Evolutionary conservation across 2,888 invertebrate genomes (phyloP).

Genomic region (Tinea trinotella): DNA sequence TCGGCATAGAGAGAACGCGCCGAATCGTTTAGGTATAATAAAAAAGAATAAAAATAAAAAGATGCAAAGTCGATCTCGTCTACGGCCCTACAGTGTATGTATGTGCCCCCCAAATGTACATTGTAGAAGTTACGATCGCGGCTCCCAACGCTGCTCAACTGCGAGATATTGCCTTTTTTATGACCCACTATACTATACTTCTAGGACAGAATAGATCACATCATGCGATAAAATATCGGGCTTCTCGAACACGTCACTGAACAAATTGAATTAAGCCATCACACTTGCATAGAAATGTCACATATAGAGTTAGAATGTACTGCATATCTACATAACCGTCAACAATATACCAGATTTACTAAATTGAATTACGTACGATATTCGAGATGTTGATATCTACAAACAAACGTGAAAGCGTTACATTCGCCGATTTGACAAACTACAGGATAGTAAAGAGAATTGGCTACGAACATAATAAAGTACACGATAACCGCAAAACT

Average conservation of each 20-base stretch:
- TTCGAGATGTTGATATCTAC: background rate
- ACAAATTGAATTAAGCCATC: conserved; percentile 71
- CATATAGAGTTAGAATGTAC: conserved; percentile 51
- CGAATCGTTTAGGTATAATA: no score
- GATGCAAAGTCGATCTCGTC: background rate
- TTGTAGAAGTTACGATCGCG: conserved; percentile 69
- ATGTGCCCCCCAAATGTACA: conserved; percentile 28
- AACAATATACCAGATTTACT: conserved; percentile 10
- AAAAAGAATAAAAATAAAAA: background rate
- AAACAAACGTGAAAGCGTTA: background rate
- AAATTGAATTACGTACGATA: background rate
- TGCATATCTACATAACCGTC: conserved; percentile 5
- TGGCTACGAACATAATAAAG: background rate
- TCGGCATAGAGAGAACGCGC: no score
- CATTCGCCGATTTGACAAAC: no score
- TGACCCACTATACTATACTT: conserved; percentile 68
- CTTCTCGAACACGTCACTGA: conserved; percentile 52
- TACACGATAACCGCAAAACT: background rate
- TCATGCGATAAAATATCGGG: conserved; percentile 71
- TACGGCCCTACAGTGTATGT: background rate
- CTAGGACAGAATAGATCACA: conserved; percentile 70
- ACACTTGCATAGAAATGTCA: conserved; percentile 68
- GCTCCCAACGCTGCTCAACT: conserved; percentile 63
- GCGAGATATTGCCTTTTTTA: conserved; percentile 73
- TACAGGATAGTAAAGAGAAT: background rate